Percentiles rank a stretch among this genome's conserved stretches.
phyloP scores from a whole-genome alignment of 2,888 invertebrate genomes.

The Mamestra brassicae region DNA sequence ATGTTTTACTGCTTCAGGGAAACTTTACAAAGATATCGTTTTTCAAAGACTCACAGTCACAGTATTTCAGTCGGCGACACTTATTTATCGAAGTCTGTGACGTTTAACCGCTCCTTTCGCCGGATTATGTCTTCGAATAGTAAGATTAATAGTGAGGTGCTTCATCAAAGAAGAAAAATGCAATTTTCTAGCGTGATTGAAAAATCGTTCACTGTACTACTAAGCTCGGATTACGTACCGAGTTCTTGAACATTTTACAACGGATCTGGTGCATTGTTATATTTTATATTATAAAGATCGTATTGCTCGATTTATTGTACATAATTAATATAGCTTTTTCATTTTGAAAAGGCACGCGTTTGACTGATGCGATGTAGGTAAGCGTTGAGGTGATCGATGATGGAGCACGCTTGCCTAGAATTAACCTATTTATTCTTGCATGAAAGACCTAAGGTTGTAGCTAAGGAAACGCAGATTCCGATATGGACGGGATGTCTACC shows the following conservation, averaged over 20 bases:
- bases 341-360: too few species aligned
- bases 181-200: conserved; percentile 67
- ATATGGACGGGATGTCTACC: too few species aligned
- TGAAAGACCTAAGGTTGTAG: too few species aligned
- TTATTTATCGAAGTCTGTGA: conserved; percentile 64
- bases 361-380: too few species aligned
- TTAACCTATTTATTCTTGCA: too few species aligned
- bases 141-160: conserved; percentile 69
- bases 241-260: conserved; percentile 35
- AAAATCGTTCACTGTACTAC: conserved; percentile 61
- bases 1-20: conserved; percentile 51
- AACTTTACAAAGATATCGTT: conserved; percentile 55
- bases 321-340: neutral
- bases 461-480: too few species aligned
- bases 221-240: conserved; percentile 55
- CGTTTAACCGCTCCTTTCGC: conserved; percentile 61
- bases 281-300: neutral
- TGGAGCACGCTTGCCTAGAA: too few species aligned
- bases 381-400: too few species aligned
- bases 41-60: conserved; percentile 55
- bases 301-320: neutral
- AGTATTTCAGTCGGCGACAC: conserved; percentile 51
- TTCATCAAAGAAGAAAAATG: conserved; percentile 68
- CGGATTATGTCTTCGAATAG: conserved; percentile 68
- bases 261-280: conserved; percentile 13